Evolutionary conservation across 2,888 invertebrate species (phyloP).

Genomic region (Andrena chrysosceles): DNA sequence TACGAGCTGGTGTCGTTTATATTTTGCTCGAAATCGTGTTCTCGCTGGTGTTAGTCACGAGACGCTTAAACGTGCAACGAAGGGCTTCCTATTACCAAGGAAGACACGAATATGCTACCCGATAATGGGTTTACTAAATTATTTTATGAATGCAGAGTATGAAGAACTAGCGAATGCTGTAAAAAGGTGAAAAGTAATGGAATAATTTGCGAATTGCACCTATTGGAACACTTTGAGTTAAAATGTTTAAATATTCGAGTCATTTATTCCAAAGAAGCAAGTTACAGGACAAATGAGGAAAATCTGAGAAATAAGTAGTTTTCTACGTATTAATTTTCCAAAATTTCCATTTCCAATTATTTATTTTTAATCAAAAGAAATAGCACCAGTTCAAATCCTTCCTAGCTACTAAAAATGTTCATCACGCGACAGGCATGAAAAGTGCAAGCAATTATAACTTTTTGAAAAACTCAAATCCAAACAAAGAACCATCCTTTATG

Average conservation of each 20-base stretch:
- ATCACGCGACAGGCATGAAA: background rate
- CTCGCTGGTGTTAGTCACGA: constrained; percentile 22
- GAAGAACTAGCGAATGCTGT: background rate
- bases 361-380: background rate
- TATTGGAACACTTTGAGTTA: background rate
- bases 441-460: too few relatives aligned
- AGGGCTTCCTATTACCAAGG: constrained; percentile 43
- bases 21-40: constrained; percentile 26
- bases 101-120: constrained; percentile 19
- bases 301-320: too few relatives aligned
- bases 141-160: background rate
- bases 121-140: background rate
- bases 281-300: too few relatives aligned
- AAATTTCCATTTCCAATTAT: background rate
- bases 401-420: background rate
- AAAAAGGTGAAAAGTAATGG: background rate
- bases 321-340: background rate
- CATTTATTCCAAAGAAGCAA: background rate
- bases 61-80: constrained; percentile 17
- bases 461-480: too few relatives aligned
- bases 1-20: constrained; percentile 24
- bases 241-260: background rate
- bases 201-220: background rate
- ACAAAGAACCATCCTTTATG: too few relatives aligned
- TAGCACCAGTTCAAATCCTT: background rate